Percentiles rank a stretch among this genome's conserved stretches.
Evolutionary conservation across 1,140 invertebrate genomes (phyloP).

Genomic region (Adoxophyes honmai): DNA sequence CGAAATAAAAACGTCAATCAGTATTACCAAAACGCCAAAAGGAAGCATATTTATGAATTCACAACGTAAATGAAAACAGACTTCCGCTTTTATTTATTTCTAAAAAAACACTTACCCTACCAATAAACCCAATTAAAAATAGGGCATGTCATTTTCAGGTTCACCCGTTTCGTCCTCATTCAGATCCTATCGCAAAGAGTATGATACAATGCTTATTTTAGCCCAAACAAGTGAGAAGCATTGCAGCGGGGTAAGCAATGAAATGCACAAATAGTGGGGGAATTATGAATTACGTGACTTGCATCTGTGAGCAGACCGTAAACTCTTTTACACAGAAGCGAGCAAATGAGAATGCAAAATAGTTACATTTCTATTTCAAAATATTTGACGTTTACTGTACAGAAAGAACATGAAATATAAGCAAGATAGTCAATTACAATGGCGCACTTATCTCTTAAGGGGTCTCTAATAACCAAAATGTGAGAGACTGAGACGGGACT

Average conservation of each 20-base stretch:
- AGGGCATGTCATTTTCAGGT: constrained; percentile 22
- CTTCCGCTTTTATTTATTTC: constrained; percentile 58
- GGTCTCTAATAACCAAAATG: too few relatives aligned
- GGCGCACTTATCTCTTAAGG: too few relatives aligned
- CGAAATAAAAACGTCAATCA: constrained; percentile 29
- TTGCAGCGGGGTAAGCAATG: background rate
- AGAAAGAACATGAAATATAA: too few relatives aligned
- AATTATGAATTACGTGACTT: background rate
- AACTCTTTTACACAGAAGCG: background rate
- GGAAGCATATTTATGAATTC: constrained; percentile 42
- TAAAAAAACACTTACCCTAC: constrained; percentile 35
- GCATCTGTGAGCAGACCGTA: background rate
- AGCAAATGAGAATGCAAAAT: too few relatives aligned
- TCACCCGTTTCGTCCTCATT: background rate
- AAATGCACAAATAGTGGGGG: too few relatives aligned
- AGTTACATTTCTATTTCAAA: too few relatives aligned
- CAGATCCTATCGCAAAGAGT: background rate
- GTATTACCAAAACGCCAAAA: constrained; percentile 27
- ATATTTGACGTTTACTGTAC: too few relatives aligned
- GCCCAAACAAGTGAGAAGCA: background rate
- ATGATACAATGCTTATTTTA: background rate
- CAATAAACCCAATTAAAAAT: constrained; percentile 42
- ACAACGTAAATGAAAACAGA: constrained; percentile 45
- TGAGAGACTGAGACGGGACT: too few relatives aligned
- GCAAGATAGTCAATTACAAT: too few relatives aligned